phyloP scores from a whole-genome alignment of 2,888 invertebrate species.

The Aethes cnicana region DNA sequence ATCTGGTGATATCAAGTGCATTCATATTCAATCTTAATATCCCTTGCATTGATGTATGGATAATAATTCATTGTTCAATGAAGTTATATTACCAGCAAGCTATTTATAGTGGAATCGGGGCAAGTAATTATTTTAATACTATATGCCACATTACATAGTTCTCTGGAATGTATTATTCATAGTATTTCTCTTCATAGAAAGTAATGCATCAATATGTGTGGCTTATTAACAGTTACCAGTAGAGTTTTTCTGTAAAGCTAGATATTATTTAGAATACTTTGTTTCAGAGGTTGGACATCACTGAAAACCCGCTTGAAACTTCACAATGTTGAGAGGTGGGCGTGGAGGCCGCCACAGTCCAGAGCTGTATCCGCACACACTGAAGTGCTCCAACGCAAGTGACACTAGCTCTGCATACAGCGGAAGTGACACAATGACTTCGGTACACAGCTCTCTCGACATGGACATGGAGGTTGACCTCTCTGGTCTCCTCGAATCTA shows the following conservation, averaged over 20 bases:
- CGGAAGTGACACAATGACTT: constrained; percentile 97
- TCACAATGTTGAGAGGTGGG: constrained; percentile 83
- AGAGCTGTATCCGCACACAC: constrained; percentile 93
- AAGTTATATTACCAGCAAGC: constrained; percentile 4
- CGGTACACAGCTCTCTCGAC: constrained; percentile 92
- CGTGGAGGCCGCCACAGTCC: constrained; percentile 84
- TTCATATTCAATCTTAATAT: constrained; percentile 21
- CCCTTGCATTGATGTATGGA: constrained; percentile 3
- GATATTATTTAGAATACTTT: constrained; percentile 28
- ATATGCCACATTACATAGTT: no score
- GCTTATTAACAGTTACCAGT: no score
- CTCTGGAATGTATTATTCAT: no score
- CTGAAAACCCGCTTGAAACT: constrained; percentile 59
- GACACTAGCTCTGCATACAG: constrained; percentile 98
- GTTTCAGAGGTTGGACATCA: constrained; percentile 68
- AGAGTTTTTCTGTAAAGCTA: constrained; percentile 3
- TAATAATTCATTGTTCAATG: constrained; percentile 5
- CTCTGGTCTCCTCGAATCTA: constrained; percentile 96
- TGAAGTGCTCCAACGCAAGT: constrained; percentile 89
- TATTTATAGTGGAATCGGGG: constrained; percentile 22
- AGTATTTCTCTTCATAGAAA: no score
- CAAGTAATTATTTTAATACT: constrained; percentile 12
- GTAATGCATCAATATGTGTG: no score
- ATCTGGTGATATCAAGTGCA: not conserved
- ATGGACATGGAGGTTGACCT: constrained; percentile 93